Conservation (phyloP, 2,888 invertebrate genomes). For the Kryphioiulus occultus region DNA sequence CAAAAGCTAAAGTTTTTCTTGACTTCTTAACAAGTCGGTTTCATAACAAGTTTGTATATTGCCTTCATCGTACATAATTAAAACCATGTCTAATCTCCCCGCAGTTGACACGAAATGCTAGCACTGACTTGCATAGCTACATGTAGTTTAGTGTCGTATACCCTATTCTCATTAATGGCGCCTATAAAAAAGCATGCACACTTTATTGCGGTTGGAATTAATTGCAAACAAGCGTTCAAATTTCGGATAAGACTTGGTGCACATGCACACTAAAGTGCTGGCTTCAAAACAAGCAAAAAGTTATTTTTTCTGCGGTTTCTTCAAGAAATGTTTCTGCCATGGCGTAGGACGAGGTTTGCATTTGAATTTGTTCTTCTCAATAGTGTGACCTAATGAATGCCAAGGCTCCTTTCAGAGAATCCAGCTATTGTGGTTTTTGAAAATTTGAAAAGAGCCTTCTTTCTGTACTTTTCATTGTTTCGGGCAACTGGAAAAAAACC, state of each 20-base stretch:
- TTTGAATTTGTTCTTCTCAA: slow-evolving; percentile 29
- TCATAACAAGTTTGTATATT: too few species aligned
- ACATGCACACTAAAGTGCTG: background rate
- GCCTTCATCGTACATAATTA: too few species aligned
- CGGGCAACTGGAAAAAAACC: background rate
- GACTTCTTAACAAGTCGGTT: too few species aligned
- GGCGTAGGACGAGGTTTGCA: slow-evolving; percentile 1
- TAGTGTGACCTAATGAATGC: slow-evolving; percentile 32
- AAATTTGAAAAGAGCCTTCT: slow-evolving; percentile 38
- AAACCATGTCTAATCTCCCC: too few species aligned
- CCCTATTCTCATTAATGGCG: background rate
- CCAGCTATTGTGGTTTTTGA: slow-evolving; percentile 7
- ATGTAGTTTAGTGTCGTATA: too few species aligned
- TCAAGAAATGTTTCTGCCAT: background rate
- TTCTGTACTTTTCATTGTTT: slow-evolving; percentile 13
- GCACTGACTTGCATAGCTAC: too few species aligned
- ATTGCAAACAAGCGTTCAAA: background rate
- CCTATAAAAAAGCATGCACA: background rate
- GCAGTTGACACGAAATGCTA: too few species aligned
- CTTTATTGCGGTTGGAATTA: too few species aligned
- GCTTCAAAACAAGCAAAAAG: background rate
- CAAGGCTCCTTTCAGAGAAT: background rate
- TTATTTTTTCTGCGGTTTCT: slow-evolving; percentile 3
- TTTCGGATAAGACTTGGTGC: background rate
- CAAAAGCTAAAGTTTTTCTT: too few species aligned